Conservation (phyloP, 1,140 invertebrate genomes). For the Calosoma granatense region DNA sequence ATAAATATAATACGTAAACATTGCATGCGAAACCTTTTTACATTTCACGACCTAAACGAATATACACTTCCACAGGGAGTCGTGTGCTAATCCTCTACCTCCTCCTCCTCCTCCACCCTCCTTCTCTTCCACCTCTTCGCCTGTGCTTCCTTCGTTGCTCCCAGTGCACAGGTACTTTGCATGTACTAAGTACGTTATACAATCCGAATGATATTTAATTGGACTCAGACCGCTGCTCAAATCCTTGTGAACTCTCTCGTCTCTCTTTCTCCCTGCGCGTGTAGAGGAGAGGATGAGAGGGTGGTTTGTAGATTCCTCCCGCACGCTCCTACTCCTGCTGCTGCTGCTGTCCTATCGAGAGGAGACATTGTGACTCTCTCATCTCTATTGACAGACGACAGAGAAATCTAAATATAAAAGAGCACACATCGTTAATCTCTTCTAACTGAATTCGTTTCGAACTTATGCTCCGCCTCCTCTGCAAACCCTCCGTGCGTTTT, state of each 20-base stretch:
- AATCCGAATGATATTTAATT: conserved; percentile 7
- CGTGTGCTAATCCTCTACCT: neutral
- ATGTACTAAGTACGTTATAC: conserved; percentile 8
- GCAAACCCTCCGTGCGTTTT: neutral
- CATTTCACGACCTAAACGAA: neutral
- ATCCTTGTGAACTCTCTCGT: neutral
- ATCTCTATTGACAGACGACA: no score
- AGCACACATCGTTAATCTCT: conserved; percentile 5
- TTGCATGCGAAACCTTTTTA: neutral
- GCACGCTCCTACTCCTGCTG: no score
- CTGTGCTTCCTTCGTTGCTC: neutral
- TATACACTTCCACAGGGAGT: neutral
- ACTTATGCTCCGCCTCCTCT: neutral
- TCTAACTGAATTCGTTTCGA: neutral
- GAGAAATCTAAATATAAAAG: conserved; percentile 6
- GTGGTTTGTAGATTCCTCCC: no score
- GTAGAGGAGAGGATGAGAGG: neutral
- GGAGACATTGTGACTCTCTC: neutral
- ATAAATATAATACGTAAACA: neutral
- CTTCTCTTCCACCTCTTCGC: neutral
- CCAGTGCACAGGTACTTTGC: neutral
- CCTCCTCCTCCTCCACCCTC: neutral
- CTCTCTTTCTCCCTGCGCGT: neutral
- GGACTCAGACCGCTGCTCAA: conserved; percentile 5
- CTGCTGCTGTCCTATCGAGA: neutral